These are phyloP conservation scores for Papilio elwesi DNA, from an alignment of 2,888 invertebrate genomes.

Conservation along the genomic window DNA sequence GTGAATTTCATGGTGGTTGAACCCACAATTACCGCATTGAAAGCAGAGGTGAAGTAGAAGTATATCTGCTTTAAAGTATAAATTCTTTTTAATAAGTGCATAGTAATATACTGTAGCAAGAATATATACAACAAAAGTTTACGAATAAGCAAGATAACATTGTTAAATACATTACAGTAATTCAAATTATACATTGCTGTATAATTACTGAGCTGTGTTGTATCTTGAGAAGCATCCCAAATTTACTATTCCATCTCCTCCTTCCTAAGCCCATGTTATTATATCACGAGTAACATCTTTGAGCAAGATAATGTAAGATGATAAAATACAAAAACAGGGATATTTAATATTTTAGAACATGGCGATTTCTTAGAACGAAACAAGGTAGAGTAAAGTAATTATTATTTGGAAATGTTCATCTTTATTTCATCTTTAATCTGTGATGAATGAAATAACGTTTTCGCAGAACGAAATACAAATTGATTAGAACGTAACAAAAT, in stretches of 20 bases:
- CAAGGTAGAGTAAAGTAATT: background rate
- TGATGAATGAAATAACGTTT: background rate
- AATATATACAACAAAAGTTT: no score
- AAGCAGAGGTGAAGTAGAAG: no score
- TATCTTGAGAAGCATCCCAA: background rate
- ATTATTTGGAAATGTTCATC: background rate
- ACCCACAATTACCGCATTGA: no score
- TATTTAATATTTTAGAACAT: background rate
- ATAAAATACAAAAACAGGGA: background rate
- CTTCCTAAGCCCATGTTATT: background rate
- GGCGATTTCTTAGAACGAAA: background rate
- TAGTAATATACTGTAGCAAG: no score
- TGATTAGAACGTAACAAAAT: background rate
- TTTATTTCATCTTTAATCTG: background rate
- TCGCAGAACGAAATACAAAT: background rate
- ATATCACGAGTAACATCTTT: background rate
- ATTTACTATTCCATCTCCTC: constrained; percentile 3
- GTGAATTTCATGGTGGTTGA: no score
- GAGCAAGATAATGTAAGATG: constrained; percentile 5
- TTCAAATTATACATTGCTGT: background rate
- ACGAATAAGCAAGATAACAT: no score
- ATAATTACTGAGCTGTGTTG: constrained; percentile 1
- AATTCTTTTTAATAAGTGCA: no score
- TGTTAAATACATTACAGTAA: no score
- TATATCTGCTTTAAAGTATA: no score